Evolutionary conservation across 2,797 vertebrate genomes (phyloP).

Genomic region (Brachymystax lenok): DNA sequence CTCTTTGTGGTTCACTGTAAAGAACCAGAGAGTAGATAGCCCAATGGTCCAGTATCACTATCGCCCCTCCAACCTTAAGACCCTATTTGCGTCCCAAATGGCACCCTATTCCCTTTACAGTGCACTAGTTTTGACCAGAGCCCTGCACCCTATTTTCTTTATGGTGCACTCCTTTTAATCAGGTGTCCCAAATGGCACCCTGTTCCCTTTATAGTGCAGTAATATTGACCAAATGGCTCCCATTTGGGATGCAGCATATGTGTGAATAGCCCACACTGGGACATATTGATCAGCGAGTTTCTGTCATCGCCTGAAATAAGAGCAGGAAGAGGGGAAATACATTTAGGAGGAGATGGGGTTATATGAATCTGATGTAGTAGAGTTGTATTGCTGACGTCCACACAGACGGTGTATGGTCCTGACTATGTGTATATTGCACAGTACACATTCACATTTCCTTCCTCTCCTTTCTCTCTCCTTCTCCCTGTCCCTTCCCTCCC

Average conservation of each 20-base stretch:
- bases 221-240: too few relatives aligned
- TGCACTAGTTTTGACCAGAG: too few relatives aligned
- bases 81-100: background rate
- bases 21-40: conserved; percentile 33
- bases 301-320: background rate
- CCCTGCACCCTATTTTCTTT: background rate
- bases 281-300: conserved; percentile 33
- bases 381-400: conserved; percentile 13
- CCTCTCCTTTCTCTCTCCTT: conserved; percentile 1
- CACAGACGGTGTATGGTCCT: background rate
- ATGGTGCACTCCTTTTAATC: background rate
- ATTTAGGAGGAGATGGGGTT: conserved; percentile 17
- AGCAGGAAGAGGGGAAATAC: conserved; percentile 11
- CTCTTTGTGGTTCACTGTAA: conserved; percentile 46
- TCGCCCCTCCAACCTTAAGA: conserved; percentile 6
- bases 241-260: background rate
- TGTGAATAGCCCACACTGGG: background rate
- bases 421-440: conserved; percentile 23
- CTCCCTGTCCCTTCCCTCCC: conserved; percentile 4
- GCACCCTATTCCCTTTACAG: too few relatives aligned
- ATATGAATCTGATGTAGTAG: conserved; percentile 36
- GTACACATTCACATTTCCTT: conserved; percentile 7
- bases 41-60: conserved; percentile 44
- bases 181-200: background rate
- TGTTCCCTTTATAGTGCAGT: background rate